Percentiles rank a stretch among this genome's conserved stretches.
These are phyloP conservation scores for Somateria mollissima DNA, from an alignment of 2,797 vertebrate species.

Conservation along the genomic window DNA sequence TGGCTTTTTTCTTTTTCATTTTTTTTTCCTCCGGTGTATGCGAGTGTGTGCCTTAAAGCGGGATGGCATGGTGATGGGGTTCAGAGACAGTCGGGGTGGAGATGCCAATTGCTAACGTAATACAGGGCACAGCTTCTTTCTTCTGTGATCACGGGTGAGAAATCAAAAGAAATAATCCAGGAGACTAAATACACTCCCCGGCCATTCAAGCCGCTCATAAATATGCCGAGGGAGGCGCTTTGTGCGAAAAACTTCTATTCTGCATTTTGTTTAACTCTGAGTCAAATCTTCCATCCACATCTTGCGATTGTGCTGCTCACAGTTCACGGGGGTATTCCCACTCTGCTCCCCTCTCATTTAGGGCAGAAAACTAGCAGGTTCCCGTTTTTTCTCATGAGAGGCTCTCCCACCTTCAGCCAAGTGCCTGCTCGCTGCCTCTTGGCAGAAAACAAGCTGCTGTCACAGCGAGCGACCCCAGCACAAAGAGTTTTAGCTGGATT, in stretches of 20 bases:
- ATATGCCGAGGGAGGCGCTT: background rate
- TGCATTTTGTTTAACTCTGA: background rate
- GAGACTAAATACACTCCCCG: conserved; percentile 1
- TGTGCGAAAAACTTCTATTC: conserved; percentile 9
- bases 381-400: background rate
- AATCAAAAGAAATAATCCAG: conserved; percentile 55
- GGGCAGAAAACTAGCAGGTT: background rate
- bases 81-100: background rate
- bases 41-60: background rate
- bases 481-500: background rate
- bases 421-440: background rate
- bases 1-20: conserved; percentile 19
- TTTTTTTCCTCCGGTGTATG: background rate
- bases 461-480: background rate
- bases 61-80: background rate
- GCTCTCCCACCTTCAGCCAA: background rate
- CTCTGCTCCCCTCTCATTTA: background rate
- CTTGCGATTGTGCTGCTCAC: fast-evolving
- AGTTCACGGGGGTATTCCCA: background rate
- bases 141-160: conserved; percentile 12
- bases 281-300: background rate
- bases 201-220: conserved; percentile 39
- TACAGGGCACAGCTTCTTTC: background rate
- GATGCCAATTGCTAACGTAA: background rate
- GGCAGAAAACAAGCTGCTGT: background rate